phyloP scores from a whole-genome alignment of 2,797 vertebrate genomes.

The Dendrocincla fuliginosa region DNA sequence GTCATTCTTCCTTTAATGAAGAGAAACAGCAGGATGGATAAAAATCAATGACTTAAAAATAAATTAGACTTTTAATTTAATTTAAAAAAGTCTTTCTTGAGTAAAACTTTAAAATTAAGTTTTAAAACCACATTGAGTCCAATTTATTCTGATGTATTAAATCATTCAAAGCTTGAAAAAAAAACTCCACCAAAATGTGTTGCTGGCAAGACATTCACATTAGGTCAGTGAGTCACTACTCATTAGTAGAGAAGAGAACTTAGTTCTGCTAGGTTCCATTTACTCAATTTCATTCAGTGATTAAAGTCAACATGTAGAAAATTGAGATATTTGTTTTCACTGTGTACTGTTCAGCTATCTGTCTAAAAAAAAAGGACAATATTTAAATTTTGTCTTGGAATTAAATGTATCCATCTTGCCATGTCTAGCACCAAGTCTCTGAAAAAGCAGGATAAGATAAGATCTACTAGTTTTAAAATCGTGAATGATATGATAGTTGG shows the following conservation, averaged over 20 bases:
- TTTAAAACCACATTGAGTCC: background rate
- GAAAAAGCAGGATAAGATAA: background rate
- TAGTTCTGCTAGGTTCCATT: background rate
- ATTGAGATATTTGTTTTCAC: background rate
- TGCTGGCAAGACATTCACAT: background rate
- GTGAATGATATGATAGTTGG: background rate
- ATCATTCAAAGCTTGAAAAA: background rate
- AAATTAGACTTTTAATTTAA: slow-evolving; percentile 43
- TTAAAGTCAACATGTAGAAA: background rate
- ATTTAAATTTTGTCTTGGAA: background rate
- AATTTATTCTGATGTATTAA: slow-evolving; percentile 19
- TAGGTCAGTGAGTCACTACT: background rate
- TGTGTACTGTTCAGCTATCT: background rate
- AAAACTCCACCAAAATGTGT: background rate
- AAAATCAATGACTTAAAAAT: slow-evolving; percentile 45
- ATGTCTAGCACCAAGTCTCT: background rate
- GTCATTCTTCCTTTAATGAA: slow-evolving; percentile 51
- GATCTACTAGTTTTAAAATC: background rate
- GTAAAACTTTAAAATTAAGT: slow-evolving; percentile 18
- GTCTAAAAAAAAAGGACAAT: background rate
- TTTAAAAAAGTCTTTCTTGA: background rate
- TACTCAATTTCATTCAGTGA: background rate
- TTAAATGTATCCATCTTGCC: background rate
- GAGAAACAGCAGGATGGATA: slow-evolving; percentile 49
- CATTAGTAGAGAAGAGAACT: background rate